These are phyloP conservation scores for Thalassophryne amazonica DNA, from an alignment of 2,797 vertebrate genomes.

Conservation along the genomic window DNA sequence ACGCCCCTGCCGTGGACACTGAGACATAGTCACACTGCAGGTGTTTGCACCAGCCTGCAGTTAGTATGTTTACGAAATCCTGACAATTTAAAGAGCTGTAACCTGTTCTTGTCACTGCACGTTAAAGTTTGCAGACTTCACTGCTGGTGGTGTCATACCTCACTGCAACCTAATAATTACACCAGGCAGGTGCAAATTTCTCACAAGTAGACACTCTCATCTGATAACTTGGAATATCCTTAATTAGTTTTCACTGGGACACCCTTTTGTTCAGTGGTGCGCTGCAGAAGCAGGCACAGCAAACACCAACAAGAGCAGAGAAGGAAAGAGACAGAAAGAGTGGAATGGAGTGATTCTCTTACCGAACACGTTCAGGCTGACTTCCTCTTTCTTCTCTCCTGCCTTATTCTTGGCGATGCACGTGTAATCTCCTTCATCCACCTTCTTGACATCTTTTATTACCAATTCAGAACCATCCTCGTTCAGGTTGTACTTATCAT, in stretches of 20 bases:
- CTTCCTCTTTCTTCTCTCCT: conserved; percentile 85
- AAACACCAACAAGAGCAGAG: conserved; percentile 35
- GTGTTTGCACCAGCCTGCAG: too few species aligned
- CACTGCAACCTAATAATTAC: conserved; percentile 16
- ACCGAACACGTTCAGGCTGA: conserved; percentile 97
- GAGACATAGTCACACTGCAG: too few species aligned
- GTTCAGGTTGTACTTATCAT: conserved; percentile 88
- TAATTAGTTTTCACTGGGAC: conserved; percentile 47
- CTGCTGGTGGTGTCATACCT: conserved; percentile 19
- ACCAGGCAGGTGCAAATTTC: conserved; percentile 2
- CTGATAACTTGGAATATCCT: conserved; percentile 28
- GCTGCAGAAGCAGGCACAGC: not conserved
- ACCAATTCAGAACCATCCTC: conserved; percentile 89
- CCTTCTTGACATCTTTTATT: conserved; percentile 89
- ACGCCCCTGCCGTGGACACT: too few species aligned
- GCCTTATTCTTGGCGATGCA: conserved; percentile 97
- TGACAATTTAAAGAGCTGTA: too few species aligned
- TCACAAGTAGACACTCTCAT: conserved; percentile 11
- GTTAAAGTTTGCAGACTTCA: too few species aligned
- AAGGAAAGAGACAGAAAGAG: conserved; percentile 13
- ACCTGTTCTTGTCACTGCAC: too few species aligned
- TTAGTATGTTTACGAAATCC: too few species aligned
- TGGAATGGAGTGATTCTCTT: conserved; percentile 55
- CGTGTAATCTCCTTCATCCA: conserved; percentile 92
- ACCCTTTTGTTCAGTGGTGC: conserved; percentile 16